Conservation (phyloP, 2,888 invertebrate species). For the Agrotis ipsilon region DNA sequence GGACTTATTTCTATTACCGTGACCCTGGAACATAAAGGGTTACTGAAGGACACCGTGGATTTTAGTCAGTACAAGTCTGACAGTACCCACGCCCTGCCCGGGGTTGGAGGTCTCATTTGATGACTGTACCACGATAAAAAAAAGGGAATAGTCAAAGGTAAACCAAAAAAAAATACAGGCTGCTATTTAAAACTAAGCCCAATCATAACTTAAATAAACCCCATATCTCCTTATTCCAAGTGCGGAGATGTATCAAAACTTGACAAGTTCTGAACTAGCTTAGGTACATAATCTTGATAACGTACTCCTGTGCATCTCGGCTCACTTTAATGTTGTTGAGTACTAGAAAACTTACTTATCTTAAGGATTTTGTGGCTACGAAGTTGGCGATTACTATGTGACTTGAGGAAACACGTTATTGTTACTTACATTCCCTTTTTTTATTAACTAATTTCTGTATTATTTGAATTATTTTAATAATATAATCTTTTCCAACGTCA, state of each 20-base stretch:
- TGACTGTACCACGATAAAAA: no score
- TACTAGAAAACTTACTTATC: slow-evolving; percentile 57
- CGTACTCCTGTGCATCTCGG: slow-evolving; percentile 40
- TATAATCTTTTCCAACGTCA: no score
- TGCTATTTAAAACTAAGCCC: slow-evolving; percentile 10
- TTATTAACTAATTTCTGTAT: no score
- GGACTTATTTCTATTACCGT: no score
- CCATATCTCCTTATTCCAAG: slow-evolving; percentile 11
- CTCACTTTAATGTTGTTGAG: slow-evolving; percentile 52
- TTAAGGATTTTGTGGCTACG: slow-evolving; percentile 23
- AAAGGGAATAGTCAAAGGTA: no score
- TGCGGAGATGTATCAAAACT: slow-evolving; percentile 7
- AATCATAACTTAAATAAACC: slow-evolving; percentile 10
- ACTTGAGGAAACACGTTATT: not conserved
- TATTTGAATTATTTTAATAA: no score
- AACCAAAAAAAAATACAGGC: not conserved
- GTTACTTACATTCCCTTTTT: no score
- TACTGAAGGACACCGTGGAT: no score
- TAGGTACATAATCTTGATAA: slow-evolving; percentile 56
- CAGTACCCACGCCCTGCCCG: no score
- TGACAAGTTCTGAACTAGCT: slow-evolving; percentile 35
- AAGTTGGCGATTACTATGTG: slow-evolving; percentile 22
- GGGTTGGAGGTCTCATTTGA: no score
- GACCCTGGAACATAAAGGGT: no score
- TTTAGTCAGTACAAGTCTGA: no score